Base-by-base conservation (phyloP, 1,140 invertebrate species). In the Aphaenogaster floridana region DNA sequence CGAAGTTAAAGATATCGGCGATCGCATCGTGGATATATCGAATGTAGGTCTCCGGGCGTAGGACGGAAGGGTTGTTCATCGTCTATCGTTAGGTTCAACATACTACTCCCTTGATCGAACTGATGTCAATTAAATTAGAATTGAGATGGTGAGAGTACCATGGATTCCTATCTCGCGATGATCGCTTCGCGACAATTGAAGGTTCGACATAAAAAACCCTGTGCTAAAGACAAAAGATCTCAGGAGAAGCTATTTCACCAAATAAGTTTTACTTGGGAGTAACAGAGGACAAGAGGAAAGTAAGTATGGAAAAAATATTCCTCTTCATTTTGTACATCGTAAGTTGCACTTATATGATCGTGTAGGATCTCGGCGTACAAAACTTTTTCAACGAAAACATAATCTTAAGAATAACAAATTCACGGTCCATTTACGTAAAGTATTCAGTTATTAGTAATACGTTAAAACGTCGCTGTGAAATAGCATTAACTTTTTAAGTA, bases 61-160 rank as follows among this genome's bases (percentile, higher is more conserved):
- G 39, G 39, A 72, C 68, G 69, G 52, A 71, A 69, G 39, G 42
- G 8, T 59, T 34, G 52, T 80, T 81, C 50, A 76, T 84, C 69
- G 68, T 74, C 68, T 83, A n/a, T 36, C 21, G 9, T 71, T 34
- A 15, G 34, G 34, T 21, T 84, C n/a, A 80, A n/a, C 50, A n/a
- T 68, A 66, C 39, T 71, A 63, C 69, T 84, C 69, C 76, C 66
- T 83, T 57, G 59, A 84, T 84, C 15, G 39, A 81, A 45, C 17
- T 28, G 50, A 81, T 71, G 39, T 61, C 69, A 34, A 13, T 76
- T 48, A n/a, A 63, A 84, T 54, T 61, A 84, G 11, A 48, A 84
- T 63, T 74, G 15, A 11, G 15, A 13, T 57, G 11, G 21, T 36
- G 42, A 50, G 17, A n/a, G 17, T 59, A 28, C 34, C 39, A 45